These are phyloP conservation scores for Craseonycteris thonglongyai DNA, from an alignment of 2,113 vertebrate genomes.

Conservation along the genomic window DNA sequence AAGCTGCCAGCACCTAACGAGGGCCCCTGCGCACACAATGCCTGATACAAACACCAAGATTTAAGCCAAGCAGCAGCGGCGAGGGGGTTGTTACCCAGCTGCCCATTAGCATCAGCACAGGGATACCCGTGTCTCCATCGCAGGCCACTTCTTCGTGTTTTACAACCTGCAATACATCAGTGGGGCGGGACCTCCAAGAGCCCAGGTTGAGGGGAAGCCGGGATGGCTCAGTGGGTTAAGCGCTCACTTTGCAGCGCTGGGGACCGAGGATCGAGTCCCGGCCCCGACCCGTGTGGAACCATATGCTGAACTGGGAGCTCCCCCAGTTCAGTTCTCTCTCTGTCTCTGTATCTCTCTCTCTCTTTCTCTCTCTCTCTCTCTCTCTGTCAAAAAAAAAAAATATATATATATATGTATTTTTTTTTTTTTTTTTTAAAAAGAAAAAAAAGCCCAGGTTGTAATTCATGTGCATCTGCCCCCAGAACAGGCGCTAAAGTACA, in stretches of 20 bases:
- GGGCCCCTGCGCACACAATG: rapidly evolving
- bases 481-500: not conserved
- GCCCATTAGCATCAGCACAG: not conserved
- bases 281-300: no score
- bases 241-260: no score
- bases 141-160: conserved; percentile 24
- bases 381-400: no score
- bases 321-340: no score
- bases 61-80: not conserved
- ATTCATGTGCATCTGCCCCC: not conserved
- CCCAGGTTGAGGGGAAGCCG: no score
- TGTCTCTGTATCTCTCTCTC: no score
- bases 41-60: not conserved
- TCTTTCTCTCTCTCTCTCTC: no score
- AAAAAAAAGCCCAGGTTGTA: not conserved
- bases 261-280: no score
- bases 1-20: not conserved
- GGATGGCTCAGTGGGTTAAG: no score
- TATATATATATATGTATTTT: no score
- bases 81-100: not conserved
- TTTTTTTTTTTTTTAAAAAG: no score
- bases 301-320: no score
- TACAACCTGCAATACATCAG: not conserved
- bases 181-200: not conserved
- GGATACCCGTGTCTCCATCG: not conserved